Conservation (phyloP, 2,113 vertebrate genomes). For the Sturnus vulgaris region DNA sequence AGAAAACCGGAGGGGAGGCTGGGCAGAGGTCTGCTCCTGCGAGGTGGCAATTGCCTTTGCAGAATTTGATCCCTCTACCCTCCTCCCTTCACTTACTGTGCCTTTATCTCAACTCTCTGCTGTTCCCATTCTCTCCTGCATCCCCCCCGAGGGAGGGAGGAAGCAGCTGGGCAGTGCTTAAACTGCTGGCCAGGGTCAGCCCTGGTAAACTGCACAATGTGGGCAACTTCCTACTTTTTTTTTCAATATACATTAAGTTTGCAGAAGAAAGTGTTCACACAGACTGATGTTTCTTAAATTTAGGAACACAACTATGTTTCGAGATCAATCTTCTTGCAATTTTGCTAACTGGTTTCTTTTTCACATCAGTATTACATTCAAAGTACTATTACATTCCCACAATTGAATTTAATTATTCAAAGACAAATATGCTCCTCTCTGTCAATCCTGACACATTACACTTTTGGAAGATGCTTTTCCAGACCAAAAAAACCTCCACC, state of each 20-base stretch:
- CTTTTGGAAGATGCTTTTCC: not conserved
- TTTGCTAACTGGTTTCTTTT: not conserved
- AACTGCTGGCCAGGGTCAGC: not conserved
- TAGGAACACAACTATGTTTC: not conserved
- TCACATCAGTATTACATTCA: not conserved
- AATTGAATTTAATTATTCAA: not conserved
- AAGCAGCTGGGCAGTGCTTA: not conserved
- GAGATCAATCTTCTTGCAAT: not conserved
- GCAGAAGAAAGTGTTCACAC: not conserved
- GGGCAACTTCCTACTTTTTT: not conserved
- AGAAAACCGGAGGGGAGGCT: not conserved
- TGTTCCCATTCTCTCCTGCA: not conserved
- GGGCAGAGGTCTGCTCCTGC: not conserved
- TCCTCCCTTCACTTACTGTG: not conserved
- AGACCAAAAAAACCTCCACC: not conserved
- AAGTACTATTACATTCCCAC: not conserved
- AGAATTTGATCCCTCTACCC: not conserved
- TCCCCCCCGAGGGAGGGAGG: not conserved
- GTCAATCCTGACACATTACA: not conserved
- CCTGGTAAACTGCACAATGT: not conserved
- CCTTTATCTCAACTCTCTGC: not conserved
- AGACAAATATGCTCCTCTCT: not conserved
- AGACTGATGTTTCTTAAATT: not conserved
- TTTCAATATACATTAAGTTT: not conserved
- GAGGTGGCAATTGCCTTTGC: not conserved